Conservation (phyloP, 2,113 vertebrate species). For the Azemiops feae region DNA sequence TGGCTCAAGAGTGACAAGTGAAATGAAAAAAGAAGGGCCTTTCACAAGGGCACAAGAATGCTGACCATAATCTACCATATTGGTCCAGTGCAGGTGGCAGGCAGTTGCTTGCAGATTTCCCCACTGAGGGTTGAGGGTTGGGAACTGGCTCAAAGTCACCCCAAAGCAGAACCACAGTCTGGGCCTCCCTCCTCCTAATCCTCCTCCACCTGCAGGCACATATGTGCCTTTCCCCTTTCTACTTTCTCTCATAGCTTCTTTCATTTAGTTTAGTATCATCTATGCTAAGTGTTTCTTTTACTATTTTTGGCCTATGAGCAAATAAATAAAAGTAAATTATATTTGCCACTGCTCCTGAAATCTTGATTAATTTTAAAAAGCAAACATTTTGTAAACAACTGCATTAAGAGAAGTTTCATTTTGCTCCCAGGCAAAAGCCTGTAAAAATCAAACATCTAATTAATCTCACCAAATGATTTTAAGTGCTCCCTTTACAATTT, state of each 20-base stretch:
- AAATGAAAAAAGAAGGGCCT: background rate
- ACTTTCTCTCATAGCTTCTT: background rate
- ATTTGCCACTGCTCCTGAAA: conserved; percentile 5
- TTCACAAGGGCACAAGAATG: background rate
- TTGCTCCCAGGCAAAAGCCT: conserved; percentile 5
- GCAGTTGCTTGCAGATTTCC: background rate
- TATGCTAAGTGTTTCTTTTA: background rate
- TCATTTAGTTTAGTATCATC: background rate
- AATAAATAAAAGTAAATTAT: background rate
- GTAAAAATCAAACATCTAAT: conserved; percentile 7
- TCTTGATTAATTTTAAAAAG: background rate
- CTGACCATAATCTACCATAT: background rate
- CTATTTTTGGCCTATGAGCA: background rate
- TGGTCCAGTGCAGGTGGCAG: background rate
- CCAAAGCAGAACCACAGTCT: background rate
- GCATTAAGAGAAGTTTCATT: background rate
- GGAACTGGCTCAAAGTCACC: background rate
- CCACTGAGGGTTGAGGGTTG: background rate
- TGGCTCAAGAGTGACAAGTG: background rate
- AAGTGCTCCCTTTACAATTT: background rate
- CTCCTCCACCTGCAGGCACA: background rate
- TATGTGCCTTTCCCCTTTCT: background rate
- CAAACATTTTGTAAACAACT: background rate
- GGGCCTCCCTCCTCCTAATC: background rate
- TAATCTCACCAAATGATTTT: background rate